phyloP scores from a whole-genome alignment of 2,797 vertebrate species.

The Australoheros facetus region DNA sequence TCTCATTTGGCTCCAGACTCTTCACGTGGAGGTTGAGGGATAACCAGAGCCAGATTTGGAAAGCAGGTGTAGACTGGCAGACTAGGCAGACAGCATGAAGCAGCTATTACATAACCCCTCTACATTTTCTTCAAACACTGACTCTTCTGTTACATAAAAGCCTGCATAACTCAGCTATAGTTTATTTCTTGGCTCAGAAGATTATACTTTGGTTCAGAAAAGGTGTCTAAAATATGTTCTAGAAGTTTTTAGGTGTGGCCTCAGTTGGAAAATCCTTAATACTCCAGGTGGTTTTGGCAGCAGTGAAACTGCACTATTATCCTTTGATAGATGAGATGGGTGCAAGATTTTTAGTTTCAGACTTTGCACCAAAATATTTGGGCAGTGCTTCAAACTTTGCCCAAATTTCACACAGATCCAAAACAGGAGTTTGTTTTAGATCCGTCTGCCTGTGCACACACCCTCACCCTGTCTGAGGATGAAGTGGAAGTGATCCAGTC shows the following conservation, averaged over 20 bases:
- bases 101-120: constrained; percentile 31
- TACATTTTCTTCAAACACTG: constrained; percentile 29
- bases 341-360: neutral
- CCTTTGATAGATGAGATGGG: neutral
- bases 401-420: neutral
- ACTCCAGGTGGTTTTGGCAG: constrained; percentile 20
- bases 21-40: constrained; percentile 8
- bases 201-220: neutral
- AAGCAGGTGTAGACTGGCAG: constrained; percentile 54
- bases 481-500: constrained; percentile 72
- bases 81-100: constrained; percentile 15
- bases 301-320: neutral
- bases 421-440: constrained; percentile 53
- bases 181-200: constrained; percentile 6
- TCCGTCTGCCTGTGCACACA: constrained; percentile 17
- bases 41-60: constrained; percentile 38
- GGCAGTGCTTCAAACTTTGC: neutral
- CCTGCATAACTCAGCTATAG: constrained; percentile 7
- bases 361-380: neutral
- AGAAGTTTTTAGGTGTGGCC: neutral
- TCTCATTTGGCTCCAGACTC: constrained; percentile 43
- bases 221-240: neutral
- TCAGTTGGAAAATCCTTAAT: neutral
- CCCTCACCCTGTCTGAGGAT: constrained; percentile 20
- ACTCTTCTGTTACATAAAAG: constrained; percentile 43